Evolutionary conservation across 2,797 vertebrate genomes (phyloP).

Genomic region (Scolopax bukidnonensis): DNA sequence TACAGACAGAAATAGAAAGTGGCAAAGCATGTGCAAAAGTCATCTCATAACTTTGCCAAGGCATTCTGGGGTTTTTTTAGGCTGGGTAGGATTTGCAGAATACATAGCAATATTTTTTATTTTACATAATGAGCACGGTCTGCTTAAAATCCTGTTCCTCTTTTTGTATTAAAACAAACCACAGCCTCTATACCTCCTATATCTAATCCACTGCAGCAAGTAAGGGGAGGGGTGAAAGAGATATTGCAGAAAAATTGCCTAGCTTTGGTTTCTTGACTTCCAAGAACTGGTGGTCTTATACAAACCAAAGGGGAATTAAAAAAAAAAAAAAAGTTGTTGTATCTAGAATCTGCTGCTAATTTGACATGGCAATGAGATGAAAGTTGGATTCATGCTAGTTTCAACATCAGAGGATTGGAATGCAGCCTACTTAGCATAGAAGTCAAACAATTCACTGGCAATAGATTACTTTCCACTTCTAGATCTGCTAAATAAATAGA

Average conservation of each 20-base stretch:
- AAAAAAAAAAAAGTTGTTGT: slow-evolving; percentile 27
- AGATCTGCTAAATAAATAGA: slow-evolving; percentile 86
- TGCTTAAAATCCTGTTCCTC: background rate
- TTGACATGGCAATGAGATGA: slow-evolving; percentile 78
- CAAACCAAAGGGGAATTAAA: background rate
- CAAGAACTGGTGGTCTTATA: slow-evolving; percentile 44
- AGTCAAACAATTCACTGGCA: slow-evolving; percentile 83
- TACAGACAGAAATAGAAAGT: slow-evolving; percentile 48
- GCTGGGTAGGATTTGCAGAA: background rate
- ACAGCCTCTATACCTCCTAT: background rate
- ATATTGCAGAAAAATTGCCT: slow-evolving; percentile 1
- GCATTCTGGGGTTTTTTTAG: background rate
- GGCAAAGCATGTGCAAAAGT: background rate
- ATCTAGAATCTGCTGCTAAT: slow-evolving; percentile 76
- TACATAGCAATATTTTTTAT: background rate
- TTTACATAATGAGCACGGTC: background rate
- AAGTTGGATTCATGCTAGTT: slow-evolving; percentile 79
- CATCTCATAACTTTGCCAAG: background rate
- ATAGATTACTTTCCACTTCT: slow-evolving; percentile 79
- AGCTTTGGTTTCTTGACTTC: slow-evolving; percentile 40
- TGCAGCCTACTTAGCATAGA: slow-evolving; percentile 81
- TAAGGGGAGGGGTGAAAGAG: background rate
- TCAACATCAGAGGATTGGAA: slow-evolving; percentile 85
- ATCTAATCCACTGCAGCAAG: background rate
- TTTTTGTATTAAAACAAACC: background rate